Evolutionary conservation across 2,888 invertebrate genomes (phyloP), one percentile per base, ranked within the genome.

Genomic region (Micropterix aruncella): DNA sequence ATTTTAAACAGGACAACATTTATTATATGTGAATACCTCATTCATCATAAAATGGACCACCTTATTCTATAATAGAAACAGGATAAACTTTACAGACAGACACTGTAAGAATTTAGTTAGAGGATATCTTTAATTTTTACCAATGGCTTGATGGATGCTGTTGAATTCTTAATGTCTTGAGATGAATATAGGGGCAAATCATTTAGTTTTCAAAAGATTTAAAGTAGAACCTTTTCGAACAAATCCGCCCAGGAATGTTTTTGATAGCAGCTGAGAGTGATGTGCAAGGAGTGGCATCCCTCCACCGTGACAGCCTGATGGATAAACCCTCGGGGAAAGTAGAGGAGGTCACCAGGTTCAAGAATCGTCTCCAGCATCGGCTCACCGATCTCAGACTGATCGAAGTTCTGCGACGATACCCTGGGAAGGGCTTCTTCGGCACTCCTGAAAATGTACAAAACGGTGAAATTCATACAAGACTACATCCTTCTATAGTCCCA

Each of bases 221-320:
- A 27, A 27, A 27, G 27, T 27, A 27, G 12, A 52, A 81, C 70
- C 55, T 83, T 82, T 58, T 92, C 86, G 50, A 97, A 66, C 3
- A 94, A 73, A 68, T 97, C 92, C 18, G 83, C 86, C 79, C 87
- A 97, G 0, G 90, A 77, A 58, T 90, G 91, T 55, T 80, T 83
- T 58, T 96, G 95, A 57, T 89, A 93, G 55, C 89, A 83, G 41
- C 94, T 95, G 3, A 97, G 66, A 0, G 97, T 99, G 3, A 97
- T 79, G 61, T 99, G 97, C 2, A 97, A 72, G 2, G 96, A 96
- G 66, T 97, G 94, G 18, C 74, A 70, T 27, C 83, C 80, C 14
- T 80, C 75, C 48, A 83, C 73, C 1, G 93, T 87, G 44, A 75
- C 69, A 1, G 84, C 94, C 66, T 94, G 88, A 59, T 91, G 91